phyloP scores from a whole-genome alignment of 1,140 invertebrate species.

The Drosophila athabasca region DNA sequence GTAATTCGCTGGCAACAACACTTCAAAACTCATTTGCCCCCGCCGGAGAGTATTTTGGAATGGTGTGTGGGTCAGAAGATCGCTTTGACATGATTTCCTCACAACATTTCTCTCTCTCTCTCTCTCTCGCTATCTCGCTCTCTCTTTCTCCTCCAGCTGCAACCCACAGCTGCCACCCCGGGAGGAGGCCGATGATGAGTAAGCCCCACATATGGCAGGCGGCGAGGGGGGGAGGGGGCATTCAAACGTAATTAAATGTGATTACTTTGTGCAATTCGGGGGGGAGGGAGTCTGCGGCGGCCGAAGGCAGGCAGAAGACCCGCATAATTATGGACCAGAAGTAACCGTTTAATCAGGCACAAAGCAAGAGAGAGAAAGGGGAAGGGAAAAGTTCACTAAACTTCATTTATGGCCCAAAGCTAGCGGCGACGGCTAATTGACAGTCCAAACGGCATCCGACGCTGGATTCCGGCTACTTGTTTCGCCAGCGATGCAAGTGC shows the following conservation, averaged over 20 bases:
- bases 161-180: slow-evolving; percentile 8
- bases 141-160: neutral
- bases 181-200: slow-evolving; percentile 23
- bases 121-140: neutral
- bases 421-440: slow-evolving; percentile 28
- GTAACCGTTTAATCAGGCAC: slow-evolving; percentile 54
- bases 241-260: slow-evolving; percentile 61
- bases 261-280: slow-evolving; percentile 57
- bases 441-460: slow-evolving; percentile 23
- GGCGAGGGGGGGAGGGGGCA: slow-evolving; percentile 34
- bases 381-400: slow-evolving; percentile 62
- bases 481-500: slow-evolving; percentile 21
- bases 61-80: slow-evolving; percentile 59
- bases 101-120: slow-evolving; percentile 48
- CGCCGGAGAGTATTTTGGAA: slow-evolving; percentile 27
- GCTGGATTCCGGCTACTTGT: slow-evolving; percentile 1
- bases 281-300: slow-evolving; percentile 2
- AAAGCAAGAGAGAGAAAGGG: neutral
- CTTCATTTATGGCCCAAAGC: slow-evolving; percentile 35
- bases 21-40: slow-evolving; percentile 62
- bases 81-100: slow-evolving; percentile 62
- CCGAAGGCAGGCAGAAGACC: slow-evolving; percentile 21
- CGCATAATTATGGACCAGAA: slow-evolving; percentile 64
- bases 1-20: slow-evolving; percentile 46
- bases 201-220: slow-evolving; percentile 14